These are phyloP conservation scores for Zygaena filipendulae DNA, from an alignment of 2,888 invertebrate genomes.

Conservation along the genomic window DNA sequence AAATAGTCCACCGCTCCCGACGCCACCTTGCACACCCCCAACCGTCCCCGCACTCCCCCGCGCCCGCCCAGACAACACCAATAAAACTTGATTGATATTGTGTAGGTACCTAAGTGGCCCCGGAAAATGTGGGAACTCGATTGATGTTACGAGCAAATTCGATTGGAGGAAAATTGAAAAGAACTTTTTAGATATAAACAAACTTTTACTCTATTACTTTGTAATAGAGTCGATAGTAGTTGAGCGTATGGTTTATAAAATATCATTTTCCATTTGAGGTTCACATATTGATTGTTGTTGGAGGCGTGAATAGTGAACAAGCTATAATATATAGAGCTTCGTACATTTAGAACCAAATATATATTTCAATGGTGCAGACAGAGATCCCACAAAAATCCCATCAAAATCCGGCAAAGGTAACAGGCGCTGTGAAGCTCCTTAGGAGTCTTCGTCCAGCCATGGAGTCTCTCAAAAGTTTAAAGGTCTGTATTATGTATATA, in stretches of 20 bases:
- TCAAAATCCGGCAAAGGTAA: no score
- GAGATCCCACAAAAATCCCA: conserved; percentile 32
- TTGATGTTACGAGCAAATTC: conserved; percentile 67
- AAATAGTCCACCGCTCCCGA: conserved; percentile 54
- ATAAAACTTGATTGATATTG: conserved; percentile 70
- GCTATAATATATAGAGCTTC: no score
- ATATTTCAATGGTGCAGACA: conserved; percentile 41
- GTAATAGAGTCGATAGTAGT: conserved; percentile 26
- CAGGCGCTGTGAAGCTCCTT: no score
- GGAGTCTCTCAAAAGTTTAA: no score
- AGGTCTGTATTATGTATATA: no score
- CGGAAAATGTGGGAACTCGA: conserved; percentile 69
- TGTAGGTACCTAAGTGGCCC: conserved; percentile 67
- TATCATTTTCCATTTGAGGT: conserved; percentile 27
- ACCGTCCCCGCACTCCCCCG: conserved; percentile 27
- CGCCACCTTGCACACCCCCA: conserved; percentile 25
- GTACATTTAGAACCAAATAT: no score
- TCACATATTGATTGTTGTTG: conserved; percentile 45
- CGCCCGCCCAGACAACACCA: conserved; percentile 58
- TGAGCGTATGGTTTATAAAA: conserved; percentile 17
- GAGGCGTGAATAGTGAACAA: conserved; percentile 64
- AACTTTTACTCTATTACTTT: conserved; percentile 27
- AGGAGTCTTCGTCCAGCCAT: no score
- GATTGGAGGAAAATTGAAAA: conserved; percentile 68
- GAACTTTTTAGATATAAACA: conserved; percentile 27